These are phyloP conservation scores for Aricia artaxerxes DNA, from an alignment of 2,888 invertebrate species.

Conservation along the genomic window DNA sequence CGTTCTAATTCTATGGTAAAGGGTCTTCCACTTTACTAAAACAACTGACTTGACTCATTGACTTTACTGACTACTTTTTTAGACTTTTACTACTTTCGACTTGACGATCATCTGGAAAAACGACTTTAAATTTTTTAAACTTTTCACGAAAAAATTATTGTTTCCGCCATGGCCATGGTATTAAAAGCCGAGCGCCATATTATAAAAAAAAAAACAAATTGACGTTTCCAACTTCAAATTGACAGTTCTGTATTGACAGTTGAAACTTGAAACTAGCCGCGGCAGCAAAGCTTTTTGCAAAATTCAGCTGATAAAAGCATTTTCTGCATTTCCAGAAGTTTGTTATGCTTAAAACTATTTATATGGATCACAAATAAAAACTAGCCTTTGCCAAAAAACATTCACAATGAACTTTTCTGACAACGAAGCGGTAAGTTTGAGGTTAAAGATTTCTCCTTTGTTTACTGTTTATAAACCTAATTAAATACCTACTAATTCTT, in stretches of 20 bases:
- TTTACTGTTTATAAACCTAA: conserved; percentile 26
- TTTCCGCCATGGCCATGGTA: too few relatives aligned
- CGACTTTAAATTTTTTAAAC: too few relatives aligned
- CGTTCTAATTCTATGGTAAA: too few relatives aligned
- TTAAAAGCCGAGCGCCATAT: too few relatives aligned
- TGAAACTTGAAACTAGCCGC: not conserved
- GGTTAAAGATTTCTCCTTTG: conserved; percentile 34
- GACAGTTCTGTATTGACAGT: conserved; percentile 37
- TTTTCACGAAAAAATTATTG: too few relatives aligned
- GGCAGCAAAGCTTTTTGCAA: conserved; percentile 34
- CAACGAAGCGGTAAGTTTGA: conserved; percentile 72
- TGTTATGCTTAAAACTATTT: conserved; percentile 13
- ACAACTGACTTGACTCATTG: too few relatives aligned
- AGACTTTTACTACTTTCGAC: too few relatives aligned
- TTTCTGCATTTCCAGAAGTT: conserved; percentile 21
- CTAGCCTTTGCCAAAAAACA: not conserved
- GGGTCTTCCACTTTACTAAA: too few relatives aligned
- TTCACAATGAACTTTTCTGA: conserved; percentile 71
- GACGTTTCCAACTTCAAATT: conserved; percentile 43
- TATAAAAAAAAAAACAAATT: conserved; percentile 27
- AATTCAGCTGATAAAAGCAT: conserved; percentile 49
- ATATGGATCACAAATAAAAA: conserved; percentile 24
- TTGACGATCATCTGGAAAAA: too few relatives aligned
- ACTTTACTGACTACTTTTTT: too few relatives aligned
- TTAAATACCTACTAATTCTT: not conserved